Evolutionary conservation across 2,797 vertebrate species (phyloP).

Genomic region (Lutjanus campechanus): DNA sequence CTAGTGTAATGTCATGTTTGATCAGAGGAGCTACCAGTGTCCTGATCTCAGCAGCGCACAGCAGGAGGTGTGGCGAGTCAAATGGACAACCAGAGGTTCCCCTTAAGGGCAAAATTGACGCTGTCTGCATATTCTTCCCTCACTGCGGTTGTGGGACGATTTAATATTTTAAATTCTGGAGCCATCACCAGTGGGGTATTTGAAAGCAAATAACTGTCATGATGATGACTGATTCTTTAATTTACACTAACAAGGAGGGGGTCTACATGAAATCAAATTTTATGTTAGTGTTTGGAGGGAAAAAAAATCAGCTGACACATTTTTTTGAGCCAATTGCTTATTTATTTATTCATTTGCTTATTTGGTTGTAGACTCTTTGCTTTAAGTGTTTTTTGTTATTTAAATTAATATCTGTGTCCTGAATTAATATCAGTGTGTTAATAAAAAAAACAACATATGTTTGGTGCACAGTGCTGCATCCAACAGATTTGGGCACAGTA

Average conservation of each 20-base stretch:
- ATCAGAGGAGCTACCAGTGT: slow-evolving; percentile 87
- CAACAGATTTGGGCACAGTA: slow-evolving; percentile 85
- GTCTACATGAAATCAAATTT: slow-evolving; percentile 22
- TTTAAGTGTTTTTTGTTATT: slow-evolving; percentile 37
- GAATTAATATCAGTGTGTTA: slow-evolving; percentile 71
- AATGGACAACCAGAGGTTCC: slow-evolving; percentile 85
- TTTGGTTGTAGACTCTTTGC: slow-evolving; percentile 17
- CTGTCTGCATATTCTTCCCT: slow-evolving; percentile 81
- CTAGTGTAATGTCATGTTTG: slow-evolving; percentile 89
- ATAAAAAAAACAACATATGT: slow-evolving; percentile 86
- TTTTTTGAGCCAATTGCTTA: slow-evolving; percentile 19
- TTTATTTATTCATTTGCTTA: background rate
- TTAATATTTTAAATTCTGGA: slow-evolving; percentile 40
- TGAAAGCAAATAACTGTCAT: slow-evolving; percentile 15
- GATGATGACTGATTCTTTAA: slow-evolving; percentile 20
- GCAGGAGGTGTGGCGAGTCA: slow-evolving; percentile 81
- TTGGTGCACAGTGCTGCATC: slow-evolving; percentile 87
- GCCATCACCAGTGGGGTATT: background rate
- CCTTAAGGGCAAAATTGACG: slow-evolving; percentile 84
- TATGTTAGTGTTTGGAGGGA: slow-evolving; percentile 16
- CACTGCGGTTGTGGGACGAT: slow-evolving; percentile 54
- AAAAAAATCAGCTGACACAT: slow-evolving; percentile 17
- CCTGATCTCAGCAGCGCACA: slow-evolving; percentile 84
- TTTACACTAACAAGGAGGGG: background rate
- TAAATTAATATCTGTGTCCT: slow-evolving; percentile 61